Percentiles rank a stretch among this genome's conserved stretches.
Conservation (phyloP, 1,140 invertebrate genomes). For the Ridgeia piscesae region DNA sequence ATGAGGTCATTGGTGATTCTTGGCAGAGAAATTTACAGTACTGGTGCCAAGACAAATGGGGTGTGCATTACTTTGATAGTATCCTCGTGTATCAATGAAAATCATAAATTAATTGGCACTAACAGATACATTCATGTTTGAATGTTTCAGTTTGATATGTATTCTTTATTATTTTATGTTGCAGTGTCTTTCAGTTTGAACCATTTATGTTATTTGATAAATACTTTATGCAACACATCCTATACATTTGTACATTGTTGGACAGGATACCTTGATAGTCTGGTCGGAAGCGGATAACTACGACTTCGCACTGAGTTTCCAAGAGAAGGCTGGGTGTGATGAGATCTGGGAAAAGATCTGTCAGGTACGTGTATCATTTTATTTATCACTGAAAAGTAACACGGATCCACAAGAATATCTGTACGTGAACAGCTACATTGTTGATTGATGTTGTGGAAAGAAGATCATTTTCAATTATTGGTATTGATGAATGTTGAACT, state of each 20-base stretch:
- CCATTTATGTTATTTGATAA: too few species aligned
- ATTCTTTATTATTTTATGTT: neutral
- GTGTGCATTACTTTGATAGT: too few species aligned
- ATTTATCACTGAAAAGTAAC: slow-evolving; percentile 20
- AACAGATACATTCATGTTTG: too few species aligned
- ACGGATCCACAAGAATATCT: neutral
- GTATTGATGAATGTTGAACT: too few species aligned
- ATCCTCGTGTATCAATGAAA: too few species aligned
- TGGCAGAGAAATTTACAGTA: too few species aligned
- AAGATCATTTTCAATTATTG: neutral
- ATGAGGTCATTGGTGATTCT: too few species aligned
- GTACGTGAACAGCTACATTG: neutral
- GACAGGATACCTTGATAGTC: slow-evolving; percentile 94
- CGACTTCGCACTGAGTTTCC: slow-evolving; percentile 98
- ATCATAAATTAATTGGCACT: too few species aligned
- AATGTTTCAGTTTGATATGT: neutral
- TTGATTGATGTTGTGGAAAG: neutral
- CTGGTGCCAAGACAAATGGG: too few species aligned
- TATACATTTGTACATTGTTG: neutral
- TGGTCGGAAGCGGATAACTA: slow-evolving; percentile 99
- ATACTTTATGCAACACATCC: neutral
- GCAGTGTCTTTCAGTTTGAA: neutral
- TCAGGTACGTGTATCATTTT: slow-evolving; percentile 69
- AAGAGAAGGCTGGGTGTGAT: slow-evolving; percentile 99
- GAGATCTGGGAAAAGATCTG: slow-evolving; percentile 99